These are phyloP conservation scores for Cryptomyrus ogoouensis DNA, from an alignment of 2,113 vertebrate genomes.

Conservation along the genomic window DNA sequence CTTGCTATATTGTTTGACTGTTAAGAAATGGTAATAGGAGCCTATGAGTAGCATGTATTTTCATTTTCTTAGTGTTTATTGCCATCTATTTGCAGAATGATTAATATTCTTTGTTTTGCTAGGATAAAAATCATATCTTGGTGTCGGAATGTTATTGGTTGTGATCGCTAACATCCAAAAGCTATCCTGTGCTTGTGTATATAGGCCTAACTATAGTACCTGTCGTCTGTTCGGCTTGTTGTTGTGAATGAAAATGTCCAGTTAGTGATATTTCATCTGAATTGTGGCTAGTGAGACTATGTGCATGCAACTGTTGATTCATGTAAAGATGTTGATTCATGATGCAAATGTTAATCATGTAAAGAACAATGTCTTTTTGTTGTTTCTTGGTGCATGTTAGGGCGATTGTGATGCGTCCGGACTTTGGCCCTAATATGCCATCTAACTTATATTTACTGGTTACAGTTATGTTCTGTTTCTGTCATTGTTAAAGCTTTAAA, in stretches of 20 bases:
- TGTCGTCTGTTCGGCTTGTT: neutral
- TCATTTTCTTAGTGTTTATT: neutral
- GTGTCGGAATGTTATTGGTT: neutral
- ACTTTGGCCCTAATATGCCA: neutral
- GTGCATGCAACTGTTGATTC: neutral
- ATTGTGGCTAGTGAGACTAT: neutral
- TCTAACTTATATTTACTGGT: neutral
- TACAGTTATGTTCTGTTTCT: neutral
- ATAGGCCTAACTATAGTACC: neutral
- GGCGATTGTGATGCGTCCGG: neutral
- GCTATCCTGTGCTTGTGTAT: neutral
- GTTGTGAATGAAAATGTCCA: neutral
- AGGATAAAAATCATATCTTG: neutral
- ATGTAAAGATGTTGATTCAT: neutral
- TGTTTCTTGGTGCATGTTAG: neutral
- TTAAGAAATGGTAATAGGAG: neutral
- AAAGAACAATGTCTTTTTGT: neutral
- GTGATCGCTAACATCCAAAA: neutral
- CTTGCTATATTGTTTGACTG: neutral
- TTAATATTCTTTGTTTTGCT: neutral
- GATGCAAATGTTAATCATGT: neutral
- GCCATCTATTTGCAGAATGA: neutral
- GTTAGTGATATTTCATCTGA: neutral
- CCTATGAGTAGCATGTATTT: neutral
- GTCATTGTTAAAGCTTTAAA: neutral